Percentiles rank a stretch among this genome's conserved stretches.
Evolutionary conservation across 2,888 invertebrate species (phyloP).

Genomic region (Eulithis testata): DNA sequence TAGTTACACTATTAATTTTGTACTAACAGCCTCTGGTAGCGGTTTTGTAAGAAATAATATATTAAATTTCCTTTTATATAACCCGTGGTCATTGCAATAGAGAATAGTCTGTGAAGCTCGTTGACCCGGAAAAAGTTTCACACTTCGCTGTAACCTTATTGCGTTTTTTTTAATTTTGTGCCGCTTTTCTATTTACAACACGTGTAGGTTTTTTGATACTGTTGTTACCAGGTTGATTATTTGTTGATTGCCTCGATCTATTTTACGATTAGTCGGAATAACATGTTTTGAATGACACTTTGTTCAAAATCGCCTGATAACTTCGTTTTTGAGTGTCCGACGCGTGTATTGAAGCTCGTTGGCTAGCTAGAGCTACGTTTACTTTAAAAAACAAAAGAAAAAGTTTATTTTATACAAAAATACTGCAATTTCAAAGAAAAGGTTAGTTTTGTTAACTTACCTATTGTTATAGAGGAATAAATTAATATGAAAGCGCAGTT

Average conservation of each 20-base stretch:
- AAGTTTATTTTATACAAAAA: no score
- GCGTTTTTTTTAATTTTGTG: constrained; percentile 7
- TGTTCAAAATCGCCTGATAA: no score
- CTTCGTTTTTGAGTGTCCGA: no score
- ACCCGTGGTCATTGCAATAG: not conserved
- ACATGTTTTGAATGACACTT: not conserved
- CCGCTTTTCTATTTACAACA: constrained; percentile 12
- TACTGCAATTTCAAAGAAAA: no score
- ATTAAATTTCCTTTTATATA: not conserved
- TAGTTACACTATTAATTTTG: no score
- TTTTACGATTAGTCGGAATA: not conserved
- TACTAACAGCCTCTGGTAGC: no score
- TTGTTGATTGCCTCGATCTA: not conserved
- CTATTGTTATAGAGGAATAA: not conserved
- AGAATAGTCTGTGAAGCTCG: constrained; percentile 12
- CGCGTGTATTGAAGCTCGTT: no score
- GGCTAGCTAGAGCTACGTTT: no score
- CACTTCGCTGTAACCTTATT: constrained; percentile 26
- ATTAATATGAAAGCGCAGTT: not conserved
- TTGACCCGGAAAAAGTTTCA: constrained; percentile 33
- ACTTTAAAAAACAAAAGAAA: no score
- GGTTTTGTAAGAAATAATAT: not conserved
- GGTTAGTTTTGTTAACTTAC: not conserved
- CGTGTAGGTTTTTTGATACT: not conserved
- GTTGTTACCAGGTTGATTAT: not conserved